Conservation (phyloP, 2,888 invertebrate genomes). For the Nephrotoma guestfalica region DNA sequence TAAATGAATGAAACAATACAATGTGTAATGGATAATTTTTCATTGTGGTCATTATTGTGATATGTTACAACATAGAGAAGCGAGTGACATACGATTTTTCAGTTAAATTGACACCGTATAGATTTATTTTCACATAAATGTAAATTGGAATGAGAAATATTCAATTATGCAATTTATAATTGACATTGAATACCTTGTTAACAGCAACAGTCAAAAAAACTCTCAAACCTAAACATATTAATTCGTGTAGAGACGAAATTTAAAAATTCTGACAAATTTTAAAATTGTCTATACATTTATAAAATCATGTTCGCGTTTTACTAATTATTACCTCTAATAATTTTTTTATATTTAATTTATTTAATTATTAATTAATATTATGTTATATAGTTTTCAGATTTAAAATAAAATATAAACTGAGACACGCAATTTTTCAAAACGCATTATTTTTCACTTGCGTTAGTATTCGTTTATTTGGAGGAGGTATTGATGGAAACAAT, state of each 20-base stretch:
- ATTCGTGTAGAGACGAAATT: background rate
- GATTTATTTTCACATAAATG: background rate
- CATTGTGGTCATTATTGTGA: background rate
- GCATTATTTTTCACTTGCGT: background rate
- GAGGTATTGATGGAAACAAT: background rate
- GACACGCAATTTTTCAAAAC: background rate
- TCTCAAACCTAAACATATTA: background rate
- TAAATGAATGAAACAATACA: background rate
- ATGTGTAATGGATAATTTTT: background rate
- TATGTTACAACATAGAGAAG: background rate
- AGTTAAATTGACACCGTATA: background rate
- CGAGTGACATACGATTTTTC: background rate
- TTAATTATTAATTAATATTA: background rate
- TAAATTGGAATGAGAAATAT: background rate
- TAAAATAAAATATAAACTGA: background rate
- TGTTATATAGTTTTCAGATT: background rate
- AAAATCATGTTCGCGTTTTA: background rate
- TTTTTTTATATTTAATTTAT: background rate
- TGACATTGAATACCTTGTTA: background rate
- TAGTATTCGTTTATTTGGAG: background rate
- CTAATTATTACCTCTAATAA: background rate
- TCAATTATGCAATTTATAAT: background rate
- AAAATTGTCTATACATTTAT: background rate
- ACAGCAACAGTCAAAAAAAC: background rate
- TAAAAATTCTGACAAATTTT: background rate